Evolutionary conservation across 1,140 invertebrate genomes (phyloP), one percentile per base, ranked within the genome.

Genomic region (Drosophila navojoa): DNA sequence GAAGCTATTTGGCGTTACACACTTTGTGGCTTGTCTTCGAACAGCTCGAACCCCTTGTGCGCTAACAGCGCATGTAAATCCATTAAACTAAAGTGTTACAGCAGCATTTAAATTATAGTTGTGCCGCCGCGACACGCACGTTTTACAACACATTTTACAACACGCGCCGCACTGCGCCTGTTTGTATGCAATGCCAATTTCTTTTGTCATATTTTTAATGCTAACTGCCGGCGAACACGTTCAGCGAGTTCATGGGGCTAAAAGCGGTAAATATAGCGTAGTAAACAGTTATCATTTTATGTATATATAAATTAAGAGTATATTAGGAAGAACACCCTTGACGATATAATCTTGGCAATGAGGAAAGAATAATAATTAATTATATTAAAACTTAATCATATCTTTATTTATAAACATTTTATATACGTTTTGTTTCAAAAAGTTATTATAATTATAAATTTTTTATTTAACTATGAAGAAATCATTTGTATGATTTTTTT

Each of bases 81-180:
- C 73, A 81, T 80, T 81, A 81, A 72, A 73, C 42, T 52, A 60
- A 80, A 79, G 77, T 70, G 71, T 79, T 79, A 61, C 77, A 71
- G 59, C 53, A 68, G 10, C 62, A 67, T 72, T 80, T 76, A 76
- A 76, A 81, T 80, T 80, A 76, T 68, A 81, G 61, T 61, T 54
- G 42, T 5, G 6, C 11, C 19, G 15, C 10, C 27, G 15, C 10
- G 42, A 60, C 55, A 68, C 64, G 64, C 64, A 59, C 64, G 55
- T 60, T 59, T 59, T 16, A 32, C 42, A 45, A 16, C 63, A 58
- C 63, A 44, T 58, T 67, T 57, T 25, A 27, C 53, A 55, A 44
- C 63, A 52, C 53, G 52, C 63, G 13, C n/a, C 53, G 45, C 49
- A 66, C 53, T 53, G 49, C 38, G 49, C 57, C 57, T 61, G 66